Percentiles rank a stretch among this genome's conserved stretches.
Evolutionary conservation across 2,797 vertebrate species (phyloP).

Genomic region (Mus minutoides): DNA sequence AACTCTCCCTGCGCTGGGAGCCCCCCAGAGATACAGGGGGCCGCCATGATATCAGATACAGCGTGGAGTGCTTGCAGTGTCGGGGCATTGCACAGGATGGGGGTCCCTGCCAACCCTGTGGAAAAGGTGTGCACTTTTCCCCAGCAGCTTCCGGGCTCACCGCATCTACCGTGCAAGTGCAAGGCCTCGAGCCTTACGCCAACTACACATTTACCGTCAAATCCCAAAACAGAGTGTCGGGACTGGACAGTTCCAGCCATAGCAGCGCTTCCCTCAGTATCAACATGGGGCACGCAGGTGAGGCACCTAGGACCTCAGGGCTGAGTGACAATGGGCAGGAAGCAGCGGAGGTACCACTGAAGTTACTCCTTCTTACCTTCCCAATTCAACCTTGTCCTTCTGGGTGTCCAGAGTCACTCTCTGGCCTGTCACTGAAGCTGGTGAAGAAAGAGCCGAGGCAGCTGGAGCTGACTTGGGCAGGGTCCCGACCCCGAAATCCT

Average conservation of each 20-base stretch:
- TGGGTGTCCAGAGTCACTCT: constrained; percentile 47
- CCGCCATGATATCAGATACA: constrained; percentile 86
- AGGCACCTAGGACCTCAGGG: constrained; percentile 60
- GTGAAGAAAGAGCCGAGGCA: constrained; percentile 77
- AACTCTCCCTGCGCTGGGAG: constrained; percentile 86
- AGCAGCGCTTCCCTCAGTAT: constrained; percentile 82
- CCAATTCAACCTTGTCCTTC: background rate
- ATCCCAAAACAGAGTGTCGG: constrained; percentile 87
- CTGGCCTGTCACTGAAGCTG: constrained; percentile 75
- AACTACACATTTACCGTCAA: constrained; percentile 87
- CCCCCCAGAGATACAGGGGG: constrained; percentile 85
- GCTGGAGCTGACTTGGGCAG: constrained; percentile 79
- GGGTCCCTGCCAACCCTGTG: constrained; percentile 84
- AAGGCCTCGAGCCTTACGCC: constrained; percentile 86
- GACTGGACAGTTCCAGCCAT: constrained; percentile 63
- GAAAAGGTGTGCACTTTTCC: constrained; percentile 80
- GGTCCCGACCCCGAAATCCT: constrained; percentile 60
- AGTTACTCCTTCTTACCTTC: constrained; percentile 8
- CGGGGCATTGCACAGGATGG: constrained; percentile 26
- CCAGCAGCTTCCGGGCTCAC: constrained; percentile 82
- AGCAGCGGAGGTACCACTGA: background rate
- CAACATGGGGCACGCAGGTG: constrained; percentile 87
- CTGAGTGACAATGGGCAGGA: background rate
- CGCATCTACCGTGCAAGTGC: constrained; percentile 71
- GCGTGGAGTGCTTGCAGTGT: constrained; percentile 85